Percentiles rank a stretch among this genome's conserved stretches.
phyloP scores from a whole-genome alignment of 2,888 invertebrate species.

The Coelopa pilipes region DNA sequence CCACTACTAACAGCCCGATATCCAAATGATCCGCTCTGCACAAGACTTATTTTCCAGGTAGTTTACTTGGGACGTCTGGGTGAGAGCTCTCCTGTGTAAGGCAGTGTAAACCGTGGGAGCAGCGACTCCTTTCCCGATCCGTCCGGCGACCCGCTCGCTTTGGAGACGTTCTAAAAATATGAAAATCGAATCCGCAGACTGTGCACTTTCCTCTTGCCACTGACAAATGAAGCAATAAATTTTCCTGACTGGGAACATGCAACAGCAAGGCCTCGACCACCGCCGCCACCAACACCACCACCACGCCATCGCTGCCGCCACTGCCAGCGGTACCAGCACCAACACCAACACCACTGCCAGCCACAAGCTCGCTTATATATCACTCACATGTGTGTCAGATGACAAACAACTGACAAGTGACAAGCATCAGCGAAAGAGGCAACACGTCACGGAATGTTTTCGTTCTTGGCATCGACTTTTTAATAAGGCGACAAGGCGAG shows the following conservation, averaged over 20 bases:
- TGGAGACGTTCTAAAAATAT: constrained; percentile 8
- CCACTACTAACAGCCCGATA: no score
- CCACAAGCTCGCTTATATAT: constrained; percentile 58
- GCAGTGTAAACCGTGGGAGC: no score
- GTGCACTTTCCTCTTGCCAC: constrained; percentile 21
- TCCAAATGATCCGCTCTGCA: no score
- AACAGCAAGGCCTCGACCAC: constrained; percentile 44
- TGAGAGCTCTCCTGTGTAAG: no score
- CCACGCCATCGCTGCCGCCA: constrained; percentile 34
- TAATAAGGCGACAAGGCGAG: constrained; percentile 52
- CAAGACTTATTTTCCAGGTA: no score
- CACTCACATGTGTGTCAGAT: constrained; percentile 63
- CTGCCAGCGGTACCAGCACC: constrained; percentile 4
- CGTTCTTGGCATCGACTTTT: constrained; percentile 46
- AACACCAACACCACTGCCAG: constrained; percentile 44
- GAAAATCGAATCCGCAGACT: constrained; percentile 18
- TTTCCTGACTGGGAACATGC: constrained; percentile 62
- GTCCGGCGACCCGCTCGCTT: neutral
- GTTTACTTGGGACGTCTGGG: no score
- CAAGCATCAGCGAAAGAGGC: constrained; percentile 56
- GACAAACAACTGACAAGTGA: constrained; percentile 65
- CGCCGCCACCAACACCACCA: constrained; percentile 20
- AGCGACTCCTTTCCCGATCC: neutral
- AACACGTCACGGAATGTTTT: constrained; percentile 40
- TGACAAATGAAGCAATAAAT: constrained; percentile 65